Evolutionary conservation across 2,797 vertebrate species (phyloP).

Genomic region (Scomberomorus guttatus): DNA sequence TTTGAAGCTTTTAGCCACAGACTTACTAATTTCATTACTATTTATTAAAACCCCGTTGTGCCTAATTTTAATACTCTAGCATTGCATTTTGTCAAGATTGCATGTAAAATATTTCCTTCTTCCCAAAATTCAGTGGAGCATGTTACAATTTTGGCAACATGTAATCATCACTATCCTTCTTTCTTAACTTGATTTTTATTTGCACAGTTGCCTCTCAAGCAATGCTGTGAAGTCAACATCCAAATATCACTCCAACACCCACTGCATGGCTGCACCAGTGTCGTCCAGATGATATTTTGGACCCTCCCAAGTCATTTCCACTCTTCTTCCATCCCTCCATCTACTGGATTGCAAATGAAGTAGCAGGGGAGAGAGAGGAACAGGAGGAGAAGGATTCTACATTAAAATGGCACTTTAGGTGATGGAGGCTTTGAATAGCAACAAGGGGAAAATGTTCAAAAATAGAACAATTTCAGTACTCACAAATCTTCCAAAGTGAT

Average conservation of each 20-base stretch:
- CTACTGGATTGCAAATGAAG: constrained; percentile 18
- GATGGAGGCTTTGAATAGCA: neutral
- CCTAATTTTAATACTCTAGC: neutral
- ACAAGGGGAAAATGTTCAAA: neutral
- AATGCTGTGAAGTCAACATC: neutral
- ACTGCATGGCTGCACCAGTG: neutral
- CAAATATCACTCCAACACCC: neutral
- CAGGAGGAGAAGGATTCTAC: neutral
- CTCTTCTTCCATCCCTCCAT: neutral
- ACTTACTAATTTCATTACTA: neutral
- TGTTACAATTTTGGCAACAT: constrained; percentile 1
- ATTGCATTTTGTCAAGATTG: neutral
- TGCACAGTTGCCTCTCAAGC: neutral
- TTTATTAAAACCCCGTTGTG: neutral
- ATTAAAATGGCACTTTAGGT: neutral
- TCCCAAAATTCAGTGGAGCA: neutral
- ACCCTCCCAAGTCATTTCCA: neutral
- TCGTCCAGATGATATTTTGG: neutral
- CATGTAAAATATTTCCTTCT: neutral
- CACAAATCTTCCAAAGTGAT: neutral
- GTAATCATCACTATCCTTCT: neutral
- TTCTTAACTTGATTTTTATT: no score
- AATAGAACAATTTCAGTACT: neutral
- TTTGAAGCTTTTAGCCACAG: neutral
- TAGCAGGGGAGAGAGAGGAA: neutral